A percentile compares a stretch with the other conserved stretches of the same genome.
These are phyloP conservation scores for Dynastes hyllus DNA, from an alignment of 2,888 invertebrate genomes.

Conservation along the genomic window DNA sequence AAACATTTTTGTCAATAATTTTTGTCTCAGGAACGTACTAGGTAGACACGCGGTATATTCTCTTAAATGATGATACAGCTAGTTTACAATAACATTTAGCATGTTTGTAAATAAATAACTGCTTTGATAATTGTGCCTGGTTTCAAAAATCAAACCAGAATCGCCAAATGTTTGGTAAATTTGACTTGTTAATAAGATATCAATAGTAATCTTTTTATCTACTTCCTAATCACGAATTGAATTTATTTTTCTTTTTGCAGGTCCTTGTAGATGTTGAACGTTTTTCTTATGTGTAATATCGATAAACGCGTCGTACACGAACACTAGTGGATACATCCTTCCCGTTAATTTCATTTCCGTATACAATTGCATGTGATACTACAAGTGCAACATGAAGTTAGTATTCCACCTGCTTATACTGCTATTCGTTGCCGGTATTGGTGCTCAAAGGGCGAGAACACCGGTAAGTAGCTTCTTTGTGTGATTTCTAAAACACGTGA, in stretches of 20 bases:
- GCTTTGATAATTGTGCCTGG: too few relatives aligned
- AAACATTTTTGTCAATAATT: too few relatives aligned
- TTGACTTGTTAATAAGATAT: too few relatives aligned
- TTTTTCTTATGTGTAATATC: conserved; percentile 36
- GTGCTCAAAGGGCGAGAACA: conserved; percentile 54
- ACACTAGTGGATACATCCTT: conserved; percentile 18
- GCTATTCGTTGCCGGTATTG: conserved; percentile 52
- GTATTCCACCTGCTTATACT: conserved; percentile 50
- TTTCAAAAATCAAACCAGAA: too few relatives aligned
- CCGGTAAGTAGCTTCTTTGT: conserved; percentile 53
- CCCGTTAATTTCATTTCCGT: not conserved
- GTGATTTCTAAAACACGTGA: conserved; percentile 30
- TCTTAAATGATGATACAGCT: too few relatives aligned
- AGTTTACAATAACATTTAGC: too few relatives aligned
- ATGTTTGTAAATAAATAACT: too few relatives aligned
- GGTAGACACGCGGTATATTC: too few relatives aligned
- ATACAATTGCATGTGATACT: conserved; percentile 45
- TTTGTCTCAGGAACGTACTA: too few relatives aligned
- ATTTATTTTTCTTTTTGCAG: conserved; percentile 29
- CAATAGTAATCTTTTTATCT: too few relatives aligned
- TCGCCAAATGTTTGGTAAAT: too few relatives aligned
- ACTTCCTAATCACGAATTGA: not conserved
- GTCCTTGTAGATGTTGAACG: conserved; percentile 9
- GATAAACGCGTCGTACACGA: conserved; percentile 18
- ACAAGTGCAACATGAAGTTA: conserved; percentile 54